Percentiles rank a stretch among this genome's conserved stretches.
Evolutionary conservation across 2,888 invertebrate species (phyloP).

Genomic region (Graphium colonna): DNA sequence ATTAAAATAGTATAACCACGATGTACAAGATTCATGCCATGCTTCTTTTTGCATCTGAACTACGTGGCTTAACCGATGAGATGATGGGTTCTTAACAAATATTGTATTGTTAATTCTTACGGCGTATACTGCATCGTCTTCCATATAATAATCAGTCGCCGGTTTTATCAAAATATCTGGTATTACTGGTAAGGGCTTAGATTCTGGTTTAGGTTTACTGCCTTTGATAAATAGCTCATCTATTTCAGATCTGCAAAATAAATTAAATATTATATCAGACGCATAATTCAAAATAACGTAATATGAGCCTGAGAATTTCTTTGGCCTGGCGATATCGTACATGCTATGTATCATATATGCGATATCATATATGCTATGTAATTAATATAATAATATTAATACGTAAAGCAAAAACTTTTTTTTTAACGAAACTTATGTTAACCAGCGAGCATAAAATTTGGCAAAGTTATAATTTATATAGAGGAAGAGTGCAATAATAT

Average conservation of each 20-base stretch:
- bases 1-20: conserved; percentile 70
- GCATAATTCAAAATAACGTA: too few relatives aligned
- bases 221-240: conserved; percentile 54
- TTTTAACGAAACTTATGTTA: too few relatives aligned
- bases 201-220: conserved; percentile 45
- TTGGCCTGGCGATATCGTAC: too few relatives aligned
- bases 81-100: conserved; percentile 46
- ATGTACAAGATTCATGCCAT: conserved; percentile 48
- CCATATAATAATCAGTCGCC: conserved; percentile 2
- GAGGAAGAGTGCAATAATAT: too few relatives aligned
- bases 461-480: too few relatives aligned
- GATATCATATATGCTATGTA: too few relatives aligned
- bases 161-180: conserved; percentile 43
- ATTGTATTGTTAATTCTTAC: conserved; percentile 61
- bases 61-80: conserved; percentile 38
- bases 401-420: too few relatives aligned
- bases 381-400: too few relatives aligned
- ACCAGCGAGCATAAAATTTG: too few relatives aligned
- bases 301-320: too few relatives aligned
- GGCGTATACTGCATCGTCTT: conserved; percentile 45
- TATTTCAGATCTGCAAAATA: conserved; percentile 55
- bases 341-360: too few relatives aligned
- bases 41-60: conserved; percentile 38
- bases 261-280: too few relatives aligned
- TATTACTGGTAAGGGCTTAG: conserved; percentile 41